Evolutionary conservation across 2,797 vertebrate genomes (phyloP).

Genomic region (Pseudomugil gertrudae): DNA sequence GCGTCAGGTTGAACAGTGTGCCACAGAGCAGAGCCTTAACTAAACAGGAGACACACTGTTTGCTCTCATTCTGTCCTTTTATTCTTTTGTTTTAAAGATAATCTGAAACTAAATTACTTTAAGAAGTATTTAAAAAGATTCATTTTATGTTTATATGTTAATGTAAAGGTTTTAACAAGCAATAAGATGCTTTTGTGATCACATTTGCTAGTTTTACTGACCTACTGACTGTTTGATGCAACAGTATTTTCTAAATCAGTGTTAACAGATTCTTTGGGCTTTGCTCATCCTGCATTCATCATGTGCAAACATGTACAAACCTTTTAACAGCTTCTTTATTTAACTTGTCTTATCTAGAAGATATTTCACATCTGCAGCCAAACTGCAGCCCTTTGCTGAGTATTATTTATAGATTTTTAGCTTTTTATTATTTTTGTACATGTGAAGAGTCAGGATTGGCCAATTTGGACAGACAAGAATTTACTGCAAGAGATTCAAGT

Average conservation of each 20-base stretch:
- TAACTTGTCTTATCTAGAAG: background rate
- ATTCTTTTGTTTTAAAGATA: background rate
- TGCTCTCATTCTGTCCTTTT: slow-evolving; percentile 34
- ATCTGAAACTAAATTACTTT: background rate
- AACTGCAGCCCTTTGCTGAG: background rate
- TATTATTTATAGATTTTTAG: no score
- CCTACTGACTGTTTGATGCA: background rate
- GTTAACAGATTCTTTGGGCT: background rate
- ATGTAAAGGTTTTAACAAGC: background rate
- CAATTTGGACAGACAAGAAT: background rate
- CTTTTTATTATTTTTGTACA: background rate
- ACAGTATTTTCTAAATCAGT: background rate
- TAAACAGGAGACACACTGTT: slow-evolving; percentile 60
- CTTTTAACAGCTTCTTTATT: background rate
- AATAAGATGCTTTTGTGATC: background rate
- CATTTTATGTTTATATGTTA: background rate
- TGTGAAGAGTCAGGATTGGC: background rate
- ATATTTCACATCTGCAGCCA: background rate
- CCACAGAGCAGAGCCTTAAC: slow-evolving; percentile 63
- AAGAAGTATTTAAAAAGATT: background rate
- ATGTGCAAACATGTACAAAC: background rate
- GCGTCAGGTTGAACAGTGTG: slow-evolving; percentile 58
- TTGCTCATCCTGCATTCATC: background rate
- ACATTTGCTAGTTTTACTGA: background rate
- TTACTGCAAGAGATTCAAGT: background rate